Base-by-base conservation (phyloP, 2,113 vertebrate genomes). In the Actenoides hombroni region DNA sequence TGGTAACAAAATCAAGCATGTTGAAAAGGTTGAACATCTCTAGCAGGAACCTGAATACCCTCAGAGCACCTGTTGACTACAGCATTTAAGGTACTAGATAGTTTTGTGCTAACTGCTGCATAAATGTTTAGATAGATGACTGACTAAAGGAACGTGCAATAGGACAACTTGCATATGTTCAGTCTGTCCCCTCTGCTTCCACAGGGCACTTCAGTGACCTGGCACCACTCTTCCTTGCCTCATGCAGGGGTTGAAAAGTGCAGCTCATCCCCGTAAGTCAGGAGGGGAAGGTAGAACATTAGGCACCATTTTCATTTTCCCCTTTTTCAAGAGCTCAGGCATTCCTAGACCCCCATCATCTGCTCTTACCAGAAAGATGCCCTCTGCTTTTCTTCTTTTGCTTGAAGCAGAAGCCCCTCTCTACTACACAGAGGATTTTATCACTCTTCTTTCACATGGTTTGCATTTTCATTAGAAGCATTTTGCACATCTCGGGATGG, bases 401-500 rank as follows among this genome's bases (percentile, higher is more conserved):
- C 86, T 91, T 83, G 81, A 94, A 87, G 63, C 4, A 0, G 44
- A 31, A 89, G 18, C 26, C n/a, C 31, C 65, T 87, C 44, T 89
- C 75, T 83, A 88, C 49, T 84, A 46, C 83, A 91, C 24, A 71
- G 56, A 92, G 15, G 35, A 87, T 73, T 60, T 73, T 46, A 59
- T 46, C 61, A 14, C 70, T 89, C 26, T 29, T 23, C 71, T 92
- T 89, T 91, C 86, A 87, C 53, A 1, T 68, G 48, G 73, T 73
- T 92, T 89, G 80, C 57, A 91, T 83, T 42, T 96, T 89, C 86
- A 95, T 94, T 96, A 91, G 40, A 57, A 85, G 39, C 67, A 92
- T 96, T 94, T 94, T 94, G 69, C 81, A 83, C 75, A 92, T 95
- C 86, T 83, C 86, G 77, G 75, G 37, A 81, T 94, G 70, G 83